A percentile compares a stretch with the other conserved stretches of the same genome.
These are phyloP conservation scores for Gila robusta DNA, from an alignment of 2,797 vertebrate species.

Conservation along the genomic window DNA sequence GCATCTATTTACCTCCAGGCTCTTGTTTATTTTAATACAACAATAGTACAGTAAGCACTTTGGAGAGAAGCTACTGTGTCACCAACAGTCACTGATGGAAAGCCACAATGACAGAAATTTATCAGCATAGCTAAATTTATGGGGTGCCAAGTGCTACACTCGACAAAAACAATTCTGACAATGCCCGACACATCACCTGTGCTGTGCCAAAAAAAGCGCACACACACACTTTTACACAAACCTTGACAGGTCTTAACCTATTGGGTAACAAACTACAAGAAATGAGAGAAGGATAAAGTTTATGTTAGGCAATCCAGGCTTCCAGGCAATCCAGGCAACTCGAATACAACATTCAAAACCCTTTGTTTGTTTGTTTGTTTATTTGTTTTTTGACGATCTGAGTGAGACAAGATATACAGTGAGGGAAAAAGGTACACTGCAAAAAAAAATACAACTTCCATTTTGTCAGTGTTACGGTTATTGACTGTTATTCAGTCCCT, in stretches of 20 bases:
- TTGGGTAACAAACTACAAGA: background rate
- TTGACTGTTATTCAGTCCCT: no score
- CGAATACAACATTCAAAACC: background rate
- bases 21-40: conserved; percentile 76
- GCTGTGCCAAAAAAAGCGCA: conserved; percentile 57
- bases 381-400: background rate
- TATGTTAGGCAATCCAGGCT: background rate
- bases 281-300: background rate
- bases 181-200: conserved; percentile 62
- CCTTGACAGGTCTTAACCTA: background rate
- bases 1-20: conserved; percentile 61
- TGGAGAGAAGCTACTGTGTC: conserved; percentile 53
- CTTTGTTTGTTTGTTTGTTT: no score
- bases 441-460: background rate
- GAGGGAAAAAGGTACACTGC: background rate
- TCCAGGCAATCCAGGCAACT: no score
- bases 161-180: conserved; percentile 78
- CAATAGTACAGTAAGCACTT: conserved; percentile 70
- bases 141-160: conserved; percentile 72
- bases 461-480: no score
- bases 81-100: conserved; percentile 71
- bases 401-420: no score
- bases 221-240: background rate
- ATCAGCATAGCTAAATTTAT: conserved; percentile 73
- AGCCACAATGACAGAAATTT: conserved; percentile 72